Conservation (phyloP, 1,140 invertebrate genomes). For the Zaprionus vittiger region DNA sequence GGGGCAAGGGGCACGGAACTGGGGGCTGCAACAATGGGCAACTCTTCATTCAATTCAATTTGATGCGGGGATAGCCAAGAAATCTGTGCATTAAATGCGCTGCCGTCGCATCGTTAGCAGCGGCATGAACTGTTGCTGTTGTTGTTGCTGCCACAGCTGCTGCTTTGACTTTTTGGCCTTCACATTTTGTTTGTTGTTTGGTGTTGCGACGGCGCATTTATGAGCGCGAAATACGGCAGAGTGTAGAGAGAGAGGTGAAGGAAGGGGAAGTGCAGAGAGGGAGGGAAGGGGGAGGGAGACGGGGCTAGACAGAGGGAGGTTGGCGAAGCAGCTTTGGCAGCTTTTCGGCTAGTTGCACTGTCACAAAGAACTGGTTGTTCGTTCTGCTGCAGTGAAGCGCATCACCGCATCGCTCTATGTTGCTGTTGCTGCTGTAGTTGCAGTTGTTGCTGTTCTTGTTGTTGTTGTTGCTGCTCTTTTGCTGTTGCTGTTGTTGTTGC, state of each 20-base stretch:
- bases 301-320: neutral
- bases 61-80: constrained; percentile 62
- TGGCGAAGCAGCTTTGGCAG: constrained; percentile 2
- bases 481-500: constrained; percentile 16
- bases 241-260: neutral
- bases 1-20: neutral
- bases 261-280: neutral
- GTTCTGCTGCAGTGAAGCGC: constrained; percentile 78
- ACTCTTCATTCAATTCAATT: constrained; percentile 80
- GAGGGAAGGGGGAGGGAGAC: neutral
- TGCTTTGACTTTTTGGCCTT: constrained; percentile 15
- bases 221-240: constrained; percentile 27
- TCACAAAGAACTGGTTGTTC: constrained; percentile 35
- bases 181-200: constrained; percentile 35
- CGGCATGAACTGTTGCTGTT: neutral
- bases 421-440: neutral
- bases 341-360: constrained; percentile 22
- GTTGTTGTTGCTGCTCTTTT: constrained; percentile 8
- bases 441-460: neutral
- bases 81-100: constrained; percentile 79
- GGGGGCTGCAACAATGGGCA: constrained; percentile 57
- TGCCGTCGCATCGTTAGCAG: constrained; percentile 72
- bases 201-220: constrained; percentile 76
- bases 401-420: constrained; percentile 58
- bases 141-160: constrained; percentile 6